Conservation (phyloP, 2,113 vertebrate species). For the Periophthalmus modestus region DNA sequence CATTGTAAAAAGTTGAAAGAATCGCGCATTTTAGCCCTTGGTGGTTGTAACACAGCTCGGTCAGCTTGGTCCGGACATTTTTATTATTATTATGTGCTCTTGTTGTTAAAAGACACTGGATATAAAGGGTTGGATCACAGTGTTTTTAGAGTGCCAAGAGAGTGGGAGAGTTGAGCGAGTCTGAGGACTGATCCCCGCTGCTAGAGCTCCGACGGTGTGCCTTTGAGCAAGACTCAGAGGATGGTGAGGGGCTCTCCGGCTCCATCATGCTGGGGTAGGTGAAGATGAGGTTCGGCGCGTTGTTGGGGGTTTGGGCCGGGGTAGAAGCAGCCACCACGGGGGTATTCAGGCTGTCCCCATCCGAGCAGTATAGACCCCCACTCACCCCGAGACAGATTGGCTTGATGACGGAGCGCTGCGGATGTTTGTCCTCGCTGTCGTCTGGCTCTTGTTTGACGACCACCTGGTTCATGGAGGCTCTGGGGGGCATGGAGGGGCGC, state of each 20-base stretch:
- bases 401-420: slow-evolving; percentile 95
- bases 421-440: slow-evolving; percentile 74
- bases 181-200: slow-evolving; percentile 98
- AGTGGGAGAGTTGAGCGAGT: slow-evolving; percentile 99
- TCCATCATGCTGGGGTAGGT: slow-evolving; percentile 97
- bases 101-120: slow-evolving; percentile 37
- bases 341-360: slow-evolving; percentile 96
- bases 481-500: slow-evolving; percentile 65
- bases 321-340: slow-evolving; percentile 95
- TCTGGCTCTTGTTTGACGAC: slow-evolving; percentile 97
- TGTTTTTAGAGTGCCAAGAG: slow-evolving; percentile 92
- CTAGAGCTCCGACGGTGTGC: slow-evolving; percentile 98
- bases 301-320: slow-evolving; percentile 89
- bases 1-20: slow-evolving; percentile 56
- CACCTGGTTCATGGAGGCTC: slow-evolving; percentile 72
- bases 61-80: slow-evolving; percentile 68
- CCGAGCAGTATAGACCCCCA: slow-evolving; percentile 85
- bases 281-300: slow-evolving; percentile 94
- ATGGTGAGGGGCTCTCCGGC: slow-evolving; percentile 92
- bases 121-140: slow-evolving; percentile 43
- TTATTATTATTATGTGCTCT: slow-evolving; percentile 44
- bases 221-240: slow-evolving; percentile 98
- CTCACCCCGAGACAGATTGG: slow-evolving; percentile 92
- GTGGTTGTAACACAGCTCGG: slow-evolving; percentile 67
- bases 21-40: slow-evolving; percentile 79